These are phyloP conservation scores for Orientallactaga sibirica DNA, from an alignment of 2,797 vertebrate species.

Conservation along the genomic window DNA sequence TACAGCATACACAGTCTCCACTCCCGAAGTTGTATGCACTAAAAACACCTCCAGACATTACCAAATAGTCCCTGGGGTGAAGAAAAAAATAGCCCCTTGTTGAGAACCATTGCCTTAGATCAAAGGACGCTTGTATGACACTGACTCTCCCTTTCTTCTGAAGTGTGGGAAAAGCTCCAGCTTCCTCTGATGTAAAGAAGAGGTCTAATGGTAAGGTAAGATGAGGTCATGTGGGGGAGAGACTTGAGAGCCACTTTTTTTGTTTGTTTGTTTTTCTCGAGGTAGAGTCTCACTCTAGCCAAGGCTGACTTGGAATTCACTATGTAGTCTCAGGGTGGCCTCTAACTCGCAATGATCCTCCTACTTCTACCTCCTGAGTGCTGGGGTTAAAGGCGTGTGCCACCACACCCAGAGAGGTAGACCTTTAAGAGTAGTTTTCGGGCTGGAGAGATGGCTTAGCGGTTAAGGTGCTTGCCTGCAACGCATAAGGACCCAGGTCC, in stretches of 20 bases:
- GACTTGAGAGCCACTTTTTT: not conserved
- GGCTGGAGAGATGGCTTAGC: no score
- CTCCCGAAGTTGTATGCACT: not conserved
- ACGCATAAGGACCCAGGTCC: no score
- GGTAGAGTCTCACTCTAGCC: no score
- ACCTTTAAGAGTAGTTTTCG: no score
- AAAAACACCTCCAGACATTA: constrained; percentile 9
- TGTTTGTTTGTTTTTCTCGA: no score
- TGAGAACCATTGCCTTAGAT: not conserved
- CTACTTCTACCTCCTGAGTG: no score
- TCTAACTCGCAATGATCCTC: no score
- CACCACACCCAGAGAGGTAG: no score
- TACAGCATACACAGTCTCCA: not conserved
- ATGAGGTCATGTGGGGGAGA: not conserved
- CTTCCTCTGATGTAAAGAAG: not conserved
- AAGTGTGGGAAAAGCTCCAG: not conserved
- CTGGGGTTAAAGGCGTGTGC: no score
- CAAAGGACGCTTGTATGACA: not conserved
- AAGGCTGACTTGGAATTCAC: no score
- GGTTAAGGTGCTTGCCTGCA: no score
- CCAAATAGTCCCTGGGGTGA: not conserved
- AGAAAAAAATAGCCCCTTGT: not conserved
- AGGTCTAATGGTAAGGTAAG: not conserved
- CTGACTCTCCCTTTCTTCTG: not conserved
- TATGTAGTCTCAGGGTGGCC: no score